Conservation (phyloP, 2,113 vertebrate genomes). For the Bambusicola thoracicus region DNA sequence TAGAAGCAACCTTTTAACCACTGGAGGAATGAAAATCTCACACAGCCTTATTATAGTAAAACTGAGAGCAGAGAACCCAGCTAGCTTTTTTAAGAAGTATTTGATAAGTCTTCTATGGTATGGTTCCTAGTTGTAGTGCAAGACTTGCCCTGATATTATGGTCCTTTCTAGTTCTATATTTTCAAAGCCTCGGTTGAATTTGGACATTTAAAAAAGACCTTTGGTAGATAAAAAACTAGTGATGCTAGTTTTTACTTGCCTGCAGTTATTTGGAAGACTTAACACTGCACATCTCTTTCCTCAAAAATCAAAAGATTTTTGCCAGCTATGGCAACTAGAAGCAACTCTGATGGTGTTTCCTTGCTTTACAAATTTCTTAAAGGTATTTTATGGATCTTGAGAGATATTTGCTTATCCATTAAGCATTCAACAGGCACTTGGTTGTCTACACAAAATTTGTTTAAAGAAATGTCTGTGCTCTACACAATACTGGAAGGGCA, state of each 20-base stretch:
- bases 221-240: neutral
- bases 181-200: neutral
- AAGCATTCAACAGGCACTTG: neutral
- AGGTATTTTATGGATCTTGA: neutral
- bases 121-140: neutral
- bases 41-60: neutral
- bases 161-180: neutral
- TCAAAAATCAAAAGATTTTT: neutral
- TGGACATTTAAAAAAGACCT: neutral
- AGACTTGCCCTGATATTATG: neutral
- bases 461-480: neutral
- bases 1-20: neutral
- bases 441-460: neutral
- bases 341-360: fast-evolving
- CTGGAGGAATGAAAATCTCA: neutral
- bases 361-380: neutral
- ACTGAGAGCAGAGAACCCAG: neutral
- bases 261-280: neutral
- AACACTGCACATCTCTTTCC: neutral
- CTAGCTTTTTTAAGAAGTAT: neutral
- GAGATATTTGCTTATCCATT: neutral
- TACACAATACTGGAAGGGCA: neutral
- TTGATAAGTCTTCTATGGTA: neutral
- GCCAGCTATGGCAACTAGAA: neutral
- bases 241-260: neutral